phyloP scores from a whole-genome alignment of 2,797 vertebrate genomes.

The Typhlichthys subterraneus region DNA sequence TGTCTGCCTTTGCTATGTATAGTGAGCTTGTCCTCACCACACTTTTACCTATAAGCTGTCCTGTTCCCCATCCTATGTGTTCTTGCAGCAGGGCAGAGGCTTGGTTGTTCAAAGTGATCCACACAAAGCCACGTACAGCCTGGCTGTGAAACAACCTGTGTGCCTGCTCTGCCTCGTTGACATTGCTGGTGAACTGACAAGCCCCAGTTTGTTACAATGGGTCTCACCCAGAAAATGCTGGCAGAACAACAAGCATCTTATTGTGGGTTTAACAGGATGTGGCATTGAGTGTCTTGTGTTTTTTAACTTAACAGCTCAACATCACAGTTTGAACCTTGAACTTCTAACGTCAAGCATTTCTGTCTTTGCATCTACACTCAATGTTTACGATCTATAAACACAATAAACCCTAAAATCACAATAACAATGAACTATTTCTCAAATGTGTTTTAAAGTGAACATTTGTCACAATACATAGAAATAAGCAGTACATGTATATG shows the following conservation, averaged over 20 bases:
- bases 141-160: slow-evolving; percentile 23
- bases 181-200: slow-evolving; percentile 38
- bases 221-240: neutral
- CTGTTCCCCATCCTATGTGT: neutral
- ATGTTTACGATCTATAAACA: too few relatives aligned
- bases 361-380: too few relatives aligned
- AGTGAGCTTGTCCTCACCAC: slow-evolving; percentile 5
- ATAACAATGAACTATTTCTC: too few relatives aligned
- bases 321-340: neutral
- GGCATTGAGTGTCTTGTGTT: neutral
- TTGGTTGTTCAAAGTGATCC: slow-evolving; percentile 15
- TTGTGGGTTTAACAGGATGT: slow-evolving; percentile 10
- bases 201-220: neutral
- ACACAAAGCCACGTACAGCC: slow-evolving; percentile 9
- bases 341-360: too few relatives aligned
- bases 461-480: too few relatives aligned
- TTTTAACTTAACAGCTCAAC: neutral
- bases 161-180: slow-evolving; percentile 25
- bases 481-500: too few relatives aligned
- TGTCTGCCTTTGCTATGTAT: neutral
- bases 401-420: too few relatives aligned
- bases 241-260: neutral
- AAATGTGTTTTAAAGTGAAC: too few relatives aligned
- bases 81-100: neutral
- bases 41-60: neutral